These are phyloP conservation scores for Harpalus rubripes DNA, from an alignment of 2,888 invertebrate genomes.

Conservation along the genomic window DNA sequence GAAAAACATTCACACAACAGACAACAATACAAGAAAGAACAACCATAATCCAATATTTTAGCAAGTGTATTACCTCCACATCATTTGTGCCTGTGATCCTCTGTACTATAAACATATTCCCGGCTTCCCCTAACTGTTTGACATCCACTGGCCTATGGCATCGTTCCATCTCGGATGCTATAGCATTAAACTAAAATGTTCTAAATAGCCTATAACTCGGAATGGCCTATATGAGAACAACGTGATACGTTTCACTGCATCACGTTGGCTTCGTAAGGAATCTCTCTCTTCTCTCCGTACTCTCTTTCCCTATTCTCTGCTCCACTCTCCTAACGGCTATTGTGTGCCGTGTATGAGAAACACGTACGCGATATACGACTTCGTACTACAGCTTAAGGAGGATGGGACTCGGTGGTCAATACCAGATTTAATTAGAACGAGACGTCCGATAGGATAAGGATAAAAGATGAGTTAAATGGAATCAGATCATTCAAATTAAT, in stretches of 20 bases:
- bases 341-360: conserved; percentile 38
- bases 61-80: no score
- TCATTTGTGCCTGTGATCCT: no score
- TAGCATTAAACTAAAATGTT: conserved; percentile 66
- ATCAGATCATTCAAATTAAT: no score
- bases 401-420: neutral
- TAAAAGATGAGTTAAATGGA: no score
- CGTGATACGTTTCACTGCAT: conserved; percentile 63
- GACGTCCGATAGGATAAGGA: neutral
- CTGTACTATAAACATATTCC: no score
- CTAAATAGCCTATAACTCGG: conserved; percentile 66
- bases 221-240: conserved; percentile 67
- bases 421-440: neutral
- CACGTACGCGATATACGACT: conserved; percentile 54
- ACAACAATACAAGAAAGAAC: no score
- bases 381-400: neutral
- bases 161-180: conserved; percentile 49
- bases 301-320: neutral
- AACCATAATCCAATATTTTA: no score
- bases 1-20: no score
- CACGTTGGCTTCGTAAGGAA: neutral
- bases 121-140: neutral
- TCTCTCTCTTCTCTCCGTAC: conserved; percentile 19
- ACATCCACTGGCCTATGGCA: neutral
- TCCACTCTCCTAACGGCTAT: conserved; percentile 30